phyloP scores from a whole-genome alignment of 1,140 invertebrate genomes.

The Galleria mellonella region DNA sequence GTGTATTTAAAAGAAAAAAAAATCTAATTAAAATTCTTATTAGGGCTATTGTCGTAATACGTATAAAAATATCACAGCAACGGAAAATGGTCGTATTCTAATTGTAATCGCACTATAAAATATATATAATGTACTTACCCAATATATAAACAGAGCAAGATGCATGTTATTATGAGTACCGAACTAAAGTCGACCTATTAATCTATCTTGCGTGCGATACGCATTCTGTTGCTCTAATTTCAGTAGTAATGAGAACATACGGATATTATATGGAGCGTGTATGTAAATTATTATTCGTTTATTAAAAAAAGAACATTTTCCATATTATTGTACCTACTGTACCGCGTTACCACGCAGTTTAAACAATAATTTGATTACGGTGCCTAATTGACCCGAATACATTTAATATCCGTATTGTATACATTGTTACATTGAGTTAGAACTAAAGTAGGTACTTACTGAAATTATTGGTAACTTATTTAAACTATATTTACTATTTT shows the following conservation, averaged over 20 bases:
- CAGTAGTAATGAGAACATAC: slow-evolving; percentile 13
- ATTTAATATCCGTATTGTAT: neutral
- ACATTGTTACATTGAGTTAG: too few relatives aligned
- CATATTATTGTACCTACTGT: slow-evolving; percentile 4
- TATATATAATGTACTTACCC: too few relatives aligned
- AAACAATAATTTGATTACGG: slow-evolving; percentile 2
- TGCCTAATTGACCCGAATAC: slow-evolving; percentile 1
- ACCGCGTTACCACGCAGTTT: slow-evolving; percentile 2
- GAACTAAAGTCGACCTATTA: slow-evolving; percentile 26
- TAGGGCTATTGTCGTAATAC: too few relatives aligned
- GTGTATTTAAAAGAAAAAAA: too few relatives aligned
- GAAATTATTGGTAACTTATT: too few relatives aligned
- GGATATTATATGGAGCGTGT: neutral
- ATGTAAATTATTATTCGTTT: neutral
- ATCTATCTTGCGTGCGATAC: slow-evolving; percentile 16
- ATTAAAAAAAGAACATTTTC: slow-evolving; percentile 7
- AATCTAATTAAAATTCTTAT: too few relatives aligned
- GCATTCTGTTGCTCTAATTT: slow-evolving; percentile 22
- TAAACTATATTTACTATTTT: too few relatives aligned
- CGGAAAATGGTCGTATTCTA: too few relatives aligned
- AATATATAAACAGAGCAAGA: slow-evolving; percentile 16
- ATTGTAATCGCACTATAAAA: too few relatives aligned
- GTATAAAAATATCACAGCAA: too few relatives aligned
- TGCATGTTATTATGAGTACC: slow-evolving; percentile 21
- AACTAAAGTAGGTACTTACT: too few relatives aligned